Evolutionary conservation across 2,888 invertebrate genomes (phyloP).

Genomic region (Bedellia somnulentella): DNA sequence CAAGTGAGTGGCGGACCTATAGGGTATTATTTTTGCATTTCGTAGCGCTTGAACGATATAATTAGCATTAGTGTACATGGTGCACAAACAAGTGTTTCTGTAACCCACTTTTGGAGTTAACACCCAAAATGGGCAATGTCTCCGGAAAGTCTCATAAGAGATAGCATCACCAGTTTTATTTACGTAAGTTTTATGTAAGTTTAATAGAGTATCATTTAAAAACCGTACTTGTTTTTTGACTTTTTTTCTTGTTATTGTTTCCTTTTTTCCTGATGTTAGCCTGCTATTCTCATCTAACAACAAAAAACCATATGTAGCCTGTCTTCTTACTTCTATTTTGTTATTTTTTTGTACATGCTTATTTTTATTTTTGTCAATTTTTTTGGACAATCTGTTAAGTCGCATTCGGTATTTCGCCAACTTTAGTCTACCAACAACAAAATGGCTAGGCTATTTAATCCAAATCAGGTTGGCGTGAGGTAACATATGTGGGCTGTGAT

Average conservation of each 20-base stretch:
- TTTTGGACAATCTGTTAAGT: constrained; percentile 2
- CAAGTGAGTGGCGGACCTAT: no score
- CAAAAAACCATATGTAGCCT: constrained; percentile 7
- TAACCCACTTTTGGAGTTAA: neutral
- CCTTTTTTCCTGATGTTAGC: constrained; percentile 9
- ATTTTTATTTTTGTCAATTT: constrained; percentile 1
- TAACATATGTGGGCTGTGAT: no score
- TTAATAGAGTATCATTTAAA: constrained; percentile 1
- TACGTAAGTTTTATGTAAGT: neutral
- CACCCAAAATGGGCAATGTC: constrained; percentile 1
- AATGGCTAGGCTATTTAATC: no score
- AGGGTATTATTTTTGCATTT: no score
- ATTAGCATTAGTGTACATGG: neutral
- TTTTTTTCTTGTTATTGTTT: constrained; percentile 4
- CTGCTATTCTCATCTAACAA: constrained; percentile 8
- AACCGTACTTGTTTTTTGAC: constrained; percentile 5
- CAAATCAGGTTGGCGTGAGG: no score
- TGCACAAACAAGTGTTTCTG: no score
- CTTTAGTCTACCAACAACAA: no score
- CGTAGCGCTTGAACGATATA: neutral
- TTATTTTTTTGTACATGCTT: neutral
- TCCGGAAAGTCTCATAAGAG: constrained; percentile 1
- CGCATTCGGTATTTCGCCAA: constrained; percentile 6
- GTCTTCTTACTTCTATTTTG: neutral
- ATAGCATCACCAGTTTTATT: neutral